These are phyloP conservation scores for Polietes domitor DNA, from an alignment of 2,888 invertebrate genomes.

Conservation along the genomic window DNA sequence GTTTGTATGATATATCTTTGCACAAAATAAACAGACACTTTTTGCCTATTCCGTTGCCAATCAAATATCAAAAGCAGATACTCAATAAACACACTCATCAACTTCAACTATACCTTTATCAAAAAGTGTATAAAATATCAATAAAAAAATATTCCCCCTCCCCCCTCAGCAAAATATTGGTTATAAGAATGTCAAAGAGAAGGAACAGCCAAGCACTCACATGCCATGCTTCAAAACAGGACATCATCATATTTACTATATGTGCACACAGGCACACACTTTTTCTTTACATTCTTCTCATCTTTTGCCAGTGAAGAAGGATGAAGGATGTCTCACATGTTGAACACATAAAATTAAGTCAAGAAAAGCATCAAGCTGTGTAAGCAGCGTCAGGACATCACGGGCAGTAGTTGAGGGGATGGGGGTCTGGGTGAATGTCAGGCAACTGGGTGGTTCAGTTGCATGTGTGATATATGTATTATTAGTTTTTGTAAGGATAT, in stretches of 20 bases:
- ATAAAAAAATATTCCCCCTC: slow-evolving; percentile 46
- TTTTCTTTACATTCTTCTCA: background rate
- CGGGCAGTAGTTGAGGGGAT: background rate
- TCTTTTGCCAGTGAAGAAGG: slow-evolving; percentile 54
- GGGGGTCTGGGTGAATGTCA: background rate
- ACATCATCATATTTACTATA: slow-evolving; percentile 42
- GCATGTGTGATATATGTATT: slow-evolving; percentile 47
- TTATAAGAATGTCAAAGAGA: slow-evolving; percentile 59
- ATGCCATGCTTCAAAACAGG: slow-evolving; percentile 55
- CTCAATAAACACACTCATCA: slow-evolving; percentile 66
- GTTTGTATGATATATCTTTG: slow-evolving; percentile 8
- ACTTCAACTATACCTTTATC: slow-evolving; percentile 43
- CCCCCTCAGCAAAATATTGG: slow-evolving; percentile 39
- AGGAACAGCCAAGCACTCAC: slow-evolving; percentile 23
- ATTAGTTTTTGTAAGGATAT: slow-evolving; percentile 53
- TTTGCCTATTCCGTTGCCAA: slow-evolving; percentile 64
- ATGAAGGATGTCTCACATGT: slow-evolving; percentile 41
- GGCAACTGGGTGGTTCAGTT: background rate
- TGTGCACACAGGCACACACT: too few species aligned
- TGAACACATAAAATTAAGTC: slow-evolving; percentile 54
- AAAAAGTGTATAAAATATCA: slow-evolving; percentile 63
- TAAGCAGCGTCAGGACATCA: background rate
- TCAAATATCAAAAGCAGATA: slow-evolving; percentile 66
- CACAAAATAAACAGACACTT: slow-evolving; percentile 59
- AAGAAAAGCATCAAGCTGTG: slow-evolving; percentile 52